Evolutionary conservation across 2,888 invertebrate species (phyloP).

Genomic region (Lydus trimaculatus): DNA sequence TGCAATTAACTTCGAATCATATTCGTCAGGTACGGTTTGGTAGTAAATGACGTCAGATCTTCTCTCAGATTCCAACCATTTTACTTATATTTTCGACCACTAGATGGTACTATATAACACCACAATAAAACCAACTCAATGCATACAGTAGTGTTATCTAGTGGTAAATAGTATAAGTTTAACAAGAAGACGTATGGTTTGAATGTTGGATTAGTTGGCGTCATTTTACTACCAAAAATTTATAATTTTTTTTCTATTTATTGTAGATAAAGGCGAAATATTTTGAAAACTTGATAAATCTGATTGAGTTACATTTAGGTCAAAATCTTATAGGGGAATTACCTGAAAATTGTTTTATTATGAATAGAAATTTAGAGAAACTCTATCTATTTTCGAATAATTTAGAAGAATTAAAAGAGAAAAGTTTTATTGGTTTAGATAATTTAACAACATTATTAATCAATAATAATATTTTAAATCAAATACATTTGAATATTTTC

Average conservation of each 20-base stretch:
- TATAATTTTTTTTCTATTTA: slow-evolving; percentile 15
- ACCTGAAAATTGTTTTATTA: slow-evolving; percentile 67
- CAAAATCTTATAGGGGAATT: slow-evolving; percentile 69
- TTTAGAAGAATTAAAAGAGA: slow-evolving; percentile 68
- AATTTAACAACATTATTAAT: slow-evolving; percentile 73
- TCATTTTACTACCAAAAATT: too few relatives aligned
- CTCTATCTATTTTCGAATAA: slow-evolving; percentile 75
- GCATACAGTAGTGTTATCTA: too few relatives aligned
- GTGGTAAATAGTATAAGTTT: too few relatives aligned
- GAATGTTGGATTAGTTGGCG: too few relatives aligned
- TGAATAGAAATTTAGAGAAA: slow-evolving; percentile 68
- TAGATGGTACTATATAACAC: background rate
- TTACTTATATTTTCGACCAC: background rate
- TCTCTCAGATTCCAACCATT: background rate
- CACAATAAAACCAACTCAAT: too few relatives aligned
- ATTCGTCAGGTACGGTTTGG: slow-evolving; percentile 56
- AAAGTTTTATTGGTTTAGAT: slow-evolving; percentile 68
- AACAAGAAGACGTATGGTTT: too few relatives aligned
- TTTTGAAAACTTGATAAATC: slow-evolving; percentile 63
- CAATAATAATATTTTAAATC: slow-evolving; percentile 74
- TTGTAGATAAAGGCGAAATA: slow-evolving; percentile 64
- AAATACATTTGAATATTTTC: slow-evolving; percentile 71
- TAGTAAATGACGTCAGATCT: too few relatives aligned
- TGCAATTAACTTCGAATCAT: slow-evolving; percentile 67
- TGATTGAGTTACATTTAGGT: slow-evolving; percentile 73